Conservation (phyloP, 2,113 vertebrate species). For the Ornithorhynchus anatinus region DNA sequence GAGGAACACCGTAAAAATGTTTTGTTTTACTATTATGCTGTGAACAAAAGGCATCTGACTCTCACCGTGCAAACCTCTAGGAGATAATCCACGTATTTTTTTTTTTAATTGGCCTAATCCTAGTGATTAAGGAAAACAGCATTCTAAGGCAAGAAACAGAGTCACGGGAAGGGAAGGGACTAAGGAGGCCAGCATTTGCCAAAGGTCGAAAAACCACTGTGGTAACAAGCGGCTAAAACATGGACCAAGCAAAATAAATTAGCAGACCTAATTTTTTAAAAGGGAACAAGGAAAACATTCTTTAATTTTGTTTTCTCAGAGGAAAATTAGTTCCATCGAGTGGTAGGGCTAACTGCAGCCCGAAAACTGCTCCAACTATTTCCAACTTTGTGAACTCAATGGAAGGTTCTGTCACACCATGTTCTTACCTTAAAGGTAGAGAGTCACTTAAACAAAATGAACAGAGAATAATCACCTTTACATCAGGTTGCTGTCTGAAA, state of each 20-base stretch:
- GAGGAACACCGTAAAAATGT: no score
- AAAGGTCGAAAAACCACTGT: conserved; percentile 1
- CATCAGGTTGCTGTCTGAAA: no score
- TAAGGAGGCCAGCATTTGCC: not conserved
- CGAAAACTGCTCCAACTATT: not conserved
- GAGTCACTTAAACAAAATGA: not conserved
- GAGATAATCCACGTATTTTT: not conserved
- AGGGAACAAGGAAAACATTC: not conserved
- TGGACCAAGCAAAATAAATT: conserved; percentile 42
- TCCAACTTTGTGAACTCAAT: not conserved
- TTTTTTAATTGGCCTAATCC: not conserved
- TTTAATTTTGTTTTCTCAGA: conserved; percentile 22
- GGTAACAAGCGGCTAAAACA: not conserved
- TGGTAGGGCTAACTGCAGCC: not conserved
- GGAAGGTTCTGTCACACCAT: not conserved
- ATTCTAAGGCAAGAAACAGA: not conserved
- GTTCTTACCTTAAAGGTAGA: not conserved
- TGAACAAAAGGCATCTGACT: no score
- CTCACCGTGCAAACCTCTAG: not conserved
- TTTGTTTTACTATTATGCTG: no score
- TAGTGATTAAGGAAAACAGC: not conserved
- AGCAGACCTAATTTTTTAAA: conserved; percentile 23
- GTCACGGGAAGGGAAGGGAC: conserved; percentile 18
- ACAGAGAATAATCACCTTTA: not conserved
- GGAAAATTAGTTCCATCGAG: not conserved